Conservation (phyloP, 2,113 vertebrate species). For the Donacobius atricapilla region DNA sequence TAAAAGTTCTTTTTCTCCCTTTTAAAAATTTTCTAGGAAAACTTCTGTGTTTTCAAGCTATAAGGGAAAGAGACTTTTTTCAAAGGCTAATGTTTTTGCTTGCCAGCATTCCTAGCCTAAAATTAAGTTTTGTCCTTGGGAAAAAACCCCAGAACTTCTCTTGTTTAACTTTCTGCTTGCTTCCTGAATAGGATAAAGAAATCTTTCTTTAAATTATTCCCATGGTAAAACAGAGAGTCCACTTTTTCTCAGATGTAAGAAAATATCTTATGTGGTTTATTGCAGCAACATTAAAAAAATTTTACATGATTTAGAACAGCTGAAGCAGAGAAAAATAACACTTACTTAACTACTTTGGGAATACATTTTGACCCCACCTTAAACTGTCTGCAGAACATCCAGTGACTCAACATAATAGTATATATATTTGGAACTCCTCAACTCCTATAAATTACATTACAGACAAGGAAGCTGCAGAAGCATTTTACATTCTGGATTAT, state of each 20-base stretch:
- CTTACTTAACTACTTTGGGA: constrained; percentile 24
- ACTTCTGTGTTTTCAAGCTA: background rate
- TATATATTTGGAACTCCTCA: background rate
- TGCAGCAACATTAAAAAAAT: background rate
- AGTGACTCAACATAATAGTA: constrained; percentile 3
- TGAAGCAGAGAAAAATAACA: background rate
- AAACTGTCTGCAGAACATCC: constrained; percentile 20
- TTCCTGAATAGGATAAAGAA: background rate
- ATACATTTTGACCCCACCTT: constrained; percentile 19
- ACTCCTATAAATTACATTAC: background rate
- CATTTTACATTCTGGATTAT: background rate
- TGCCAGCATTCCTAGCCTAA: background rate
- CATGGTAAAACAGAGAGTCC: background rate
- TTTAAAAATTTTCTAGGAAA: background rate
- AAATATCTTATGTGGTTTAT: constrained; percentile 11
- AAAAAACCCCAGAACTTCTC: background rate
- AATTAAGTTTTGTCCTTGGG: background rate
- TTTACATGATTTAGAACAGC: background rate
- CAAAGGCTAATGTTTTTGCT: background rate
- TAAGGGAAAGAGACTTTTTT: background rate
- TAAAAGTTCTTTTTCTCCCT: background rate
- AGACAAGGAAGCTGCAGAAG: background rate
- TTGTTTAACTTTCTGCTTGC: background rate
- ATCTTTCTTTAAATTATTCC: constrained; percentile 13
- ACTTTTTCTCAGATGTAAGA: background rate